phyloP scores from a whole-genome alignment of 92 coral and sea anemone species.

The Virgularia gustaviana region DNA sequence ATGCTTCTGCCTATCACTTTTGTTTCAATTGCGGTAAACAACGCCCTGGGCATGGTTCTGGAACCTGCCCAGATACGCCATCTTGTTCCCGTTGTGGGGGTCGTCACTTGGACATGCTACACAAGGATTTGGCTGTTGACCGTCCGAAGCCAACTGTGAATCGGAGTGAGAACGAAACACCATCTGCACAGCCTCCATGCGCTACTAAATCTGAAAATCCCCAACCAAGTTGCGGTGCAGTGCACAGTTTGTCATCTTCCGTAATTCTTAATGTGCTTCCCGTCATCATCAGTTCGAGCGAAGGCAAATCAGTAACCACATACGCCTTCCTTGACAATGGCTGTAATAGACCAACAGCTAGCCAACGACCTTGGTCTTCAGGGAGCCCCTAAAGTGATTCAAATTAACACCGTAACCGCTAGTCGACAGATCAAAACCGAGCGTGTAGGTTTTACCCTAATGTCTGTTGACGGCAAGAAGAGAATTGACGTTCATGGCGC shows the following conservation, averaged over 20 bases:
- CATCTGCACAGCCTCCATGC: not conserved
- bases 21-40: conserved; percentile 47
- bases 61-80: conserved; percentile 51
- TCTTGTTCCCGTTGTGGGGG: conserved; percentile 50
- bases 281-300: conserved; percentile 16
- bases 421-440: conserved; percentile 25
- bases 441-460: conserved; percentile 44
- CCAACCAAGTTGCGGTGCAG: conserved; percentile 15
- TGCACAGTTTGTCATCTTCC: not conserved
- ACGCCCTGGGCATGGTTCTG: conserved; percentile 50
- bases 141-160: conserved; percentile 1
- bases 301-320: conserved; percentile 37
- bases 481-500: conserved; percentile 52
- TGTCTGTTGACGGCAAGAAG: too few relatives aligned
- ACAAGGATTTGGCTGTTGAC: conserved; percentile 3
- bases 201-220: conserved; percentile 1
- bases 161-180: conserved; percentile 4
- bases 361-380: conserved; percentile 49
- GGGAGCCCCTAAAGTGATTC: conserved; percentile 37
- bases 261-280: conserved; percentile 31
- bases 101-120: conserved; percentile 54
- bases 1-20: too few relatives aligned
- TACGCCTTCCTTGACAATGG: conserved; percentile 60
- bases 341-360: conserved; percentile 46
- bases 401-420: conserved; percentile 53